phyloP scores from a whole-genome alignment of 2,888 invertebrate species.

The Stratiomys singularior region DNA sequence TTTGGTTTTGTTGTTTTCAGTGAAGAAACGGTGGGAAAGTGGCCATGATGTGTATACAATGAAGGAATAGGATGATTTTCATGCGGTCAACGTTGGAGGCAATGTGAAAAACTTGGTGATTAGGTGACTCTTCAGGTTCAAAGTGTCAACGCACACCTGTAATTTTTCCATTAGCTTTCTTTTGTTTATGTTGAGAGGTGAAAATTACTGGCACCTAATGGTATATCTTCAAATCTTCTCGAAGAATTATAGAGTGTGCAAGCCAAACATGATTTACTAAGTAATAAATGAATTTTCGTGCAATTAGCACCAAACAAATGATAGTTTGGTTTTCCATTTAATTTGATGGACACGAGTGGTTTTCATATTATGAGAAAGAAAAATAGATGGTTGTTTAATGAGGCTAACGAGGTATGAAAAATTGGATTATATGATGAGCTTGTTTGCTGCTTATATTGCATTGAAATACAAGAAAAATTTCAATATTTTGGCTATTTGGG shows the following conservation, averaged over 20 bases:
- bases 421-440: too few species aligned
- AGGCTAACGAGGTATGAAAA: too few species aligned
- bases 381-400: too few species aligned
- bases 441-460: too few species aligned
- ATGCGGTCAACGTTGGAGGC: background rate
- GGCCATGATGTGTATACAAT: background rate
- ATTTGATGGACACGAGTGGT: too few species aligned
- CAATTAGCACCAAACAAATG: background rate
- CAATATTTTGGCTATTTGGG: too few species aligned
- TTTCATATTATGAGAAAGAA: too few species aligned
- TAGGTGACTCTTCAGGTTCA: background rate
- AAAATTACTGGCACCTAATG: conserved; percentile 8
- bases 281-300: background rate
- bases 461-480: too few species aligned
- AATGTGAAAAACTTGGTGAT: background rate
- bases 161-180: conserved; percentile 18
- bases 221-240: background rate
- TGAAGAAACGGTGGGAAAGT: conserved; percentile 8
- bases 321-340: too few species aligned
- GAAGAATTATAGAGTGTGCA: background rate
- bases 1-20: too few species aligned
- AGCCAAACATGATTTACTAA: background rate
- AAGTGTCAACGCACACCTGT: conserved; percentile 32
- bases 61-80: background rate
- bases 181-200: background rate